Evolutionary conservation across 2,888 invertebrate genomes (phyloP).

Genomic region (Mamestra brassicae): DNA sequence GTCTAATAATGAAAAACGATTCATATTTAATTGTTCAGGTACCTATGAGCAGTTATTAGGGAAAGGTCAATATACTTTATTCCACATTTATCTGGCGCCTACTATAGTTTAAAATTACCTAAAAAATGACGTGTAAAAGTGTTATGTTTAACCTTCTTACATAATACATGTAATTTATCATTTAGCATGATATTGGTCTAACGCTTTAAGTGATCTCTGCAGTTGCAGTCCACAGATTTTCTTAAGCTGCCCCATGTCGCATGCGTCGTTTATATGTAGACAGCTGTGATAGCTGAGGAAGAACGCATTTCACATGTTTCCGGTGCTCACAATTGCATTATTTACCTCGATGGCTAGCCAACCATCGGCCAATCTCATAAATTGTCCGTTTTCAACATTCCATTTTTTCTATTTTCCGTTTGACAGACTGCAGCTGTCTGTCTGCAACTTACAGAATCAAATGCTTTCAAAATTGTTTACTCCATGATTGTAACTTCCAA

Average conservation of each 20-base stretch:
- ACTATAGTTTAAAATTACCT: too few relatives aligned
- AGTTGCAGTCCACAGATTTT: background rate
- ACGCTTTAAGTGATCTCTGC: background rate
- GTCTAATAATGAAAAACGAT: too few relatives aligned
- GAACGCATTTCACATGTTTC: slow-evolving; percentile 29
- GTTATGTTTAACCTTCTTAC: too few relatives aligned
- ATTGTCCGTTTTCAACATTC: slow-evolving; percentile 49
- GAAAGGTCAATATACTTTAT: too few relatives aligned
- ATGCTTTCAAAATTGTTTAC: background rate
- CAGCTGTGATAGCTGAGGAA: background rate
- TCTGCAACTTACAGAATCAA: background rate
- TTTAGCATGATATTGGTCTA: too few relatives aligned
- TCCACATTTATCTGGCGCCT: too few relatives aligned
- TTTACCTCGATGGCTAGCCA: slow-evolving; percentile 52
- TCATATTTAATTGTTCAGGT: too few relatives aligned
- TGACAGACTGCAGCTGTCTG: background rate
- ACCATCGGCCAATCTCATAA: slow-evolving; percentile 38
- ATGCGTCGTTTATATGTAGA: too few relatives aligned
- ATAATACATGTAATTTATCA: too few relatives aligned
- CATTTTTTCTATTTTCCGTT: slow-evolving; percentile 8
- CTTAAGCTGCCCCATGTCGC: background rate
- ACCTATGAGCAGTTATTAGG: too few relatives aligned
- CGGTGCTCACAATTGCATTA: slow-evolving; percentile 23
- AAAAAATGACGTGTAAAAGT: too few relatives aligned
- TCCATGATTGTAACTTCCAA: background rate